These are phyloP conservation scores for Tetraodon nigroviridis DNA, from an alignment of 2,113 vertebrate species.

Conservation along the genomic window DNA sequence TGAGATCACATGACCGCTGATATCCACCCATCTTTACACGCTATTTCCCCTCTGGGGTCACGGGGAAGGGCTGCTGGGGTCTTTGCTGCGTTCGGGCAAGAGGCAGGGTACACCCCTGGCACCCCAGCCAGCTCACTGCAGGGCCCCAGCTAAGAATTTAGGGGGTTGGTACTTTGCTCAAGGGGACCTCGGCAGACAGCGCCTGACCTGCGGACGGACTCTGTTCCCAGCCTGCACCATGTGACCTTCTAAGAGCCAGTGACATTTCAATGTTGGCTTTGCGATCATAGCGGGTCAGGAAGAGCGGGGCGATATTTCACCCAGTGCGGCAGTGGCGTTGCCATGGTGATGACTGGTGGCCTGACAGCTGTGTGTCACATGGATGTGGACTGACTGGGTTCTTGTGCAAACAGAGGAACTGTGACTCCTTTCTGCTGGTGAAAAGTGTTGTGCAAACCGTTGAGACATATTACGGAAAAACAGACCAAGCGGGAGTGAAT, in stretches of 20 bases:
- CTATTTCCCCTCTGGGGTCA: no score
- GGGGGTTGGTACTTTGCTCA: no score
- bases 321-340: slow-evolving; percentile 6
- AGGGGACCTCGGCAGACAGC: not conserved
- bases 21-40: no score
- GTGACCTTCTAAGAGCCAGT: slow-evolving; percentile 28
- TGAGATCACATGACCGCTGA: not conserved
- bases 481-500: slow-evolving; percentile 23
- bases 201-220: slow-evolving; percentile 10
- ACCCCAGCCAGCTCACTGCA: no score
- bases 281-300: slow-evolving; percentile 25
- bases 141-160: no score
- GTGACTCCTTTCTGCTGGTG: slow-evolving; percentile 2
- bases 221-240: slow-evolving; percentile 1
- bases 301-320: slow-evolving; percentile 33
- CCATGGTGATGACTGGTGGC: slow-evolving; percentile 21
- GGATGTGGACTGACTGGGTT: not conserved
- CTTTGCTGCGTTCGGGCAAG: no score
- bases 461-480: slow-evolving; percentile 18
- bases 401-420: slow-evolving; percentile 47
- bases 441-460: slow-evolving; percentile 35
- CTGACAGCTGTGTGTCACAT: slow-evolving; percentile 32
- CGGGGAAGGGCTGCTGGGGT: no score
- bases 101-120: no score
- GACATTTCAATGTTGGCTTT: slow-evolving; percentile 51